Evolutionary conservation across 1,140 invertebrate species (phyloP).

Genomic region (Ridgeia piscesae): DNA sequence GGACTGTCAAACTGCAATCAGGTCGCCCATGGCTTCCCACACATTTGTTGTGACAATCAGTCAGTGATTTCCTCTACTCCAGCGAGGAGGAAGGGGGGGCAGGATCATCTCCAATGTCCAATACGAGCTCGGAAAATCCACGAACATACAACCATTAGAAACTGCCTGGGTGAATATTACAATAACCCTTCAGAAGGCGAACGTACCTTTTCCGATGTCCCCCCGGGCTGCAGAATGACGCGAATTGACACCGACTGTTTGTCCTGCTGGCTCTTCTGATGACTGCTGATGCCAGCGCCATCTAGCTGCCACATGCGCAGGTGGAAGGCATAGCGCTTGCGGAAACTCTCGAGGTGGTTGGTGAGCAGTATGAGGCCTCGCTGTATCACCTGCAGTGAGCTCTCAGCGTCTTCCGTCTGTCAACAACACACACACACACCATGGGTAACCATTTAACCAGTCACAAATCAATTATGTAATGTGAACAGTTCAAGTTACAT

Average conservation of each 20-base stretch:
- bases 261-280: conserved; percentile 66
- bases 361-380: conserved; percentile 82
- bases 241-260: conserved; percentile 66
- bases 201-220: conserved; percentile 66
- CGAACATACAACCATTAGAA: no score
- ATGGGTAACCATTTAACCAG: not conserved
- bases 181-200: not conserved
- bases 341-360: conserved; percentile 89
- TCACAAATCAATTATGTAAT: not conserved
- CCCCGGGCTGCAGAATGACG: conserved; percentile 81
- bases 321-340: conserved; percentile 67
- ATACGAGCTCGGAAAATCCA: no score
- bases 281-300: conserved; percentile 72
- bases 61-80: no score
- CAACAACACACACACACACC: not conserved
- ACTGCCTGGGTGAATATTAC: no score
- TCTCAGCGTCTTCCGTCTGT: conserved; percentile 65
- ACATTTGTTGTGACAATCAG: no score
- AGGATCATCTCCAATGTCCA: no score
- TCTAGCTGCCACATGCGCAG: conserved; percentile 69
- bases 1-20: no score
- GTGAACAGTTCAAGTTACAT: no score
- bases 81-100: no score
- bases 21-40: no score
- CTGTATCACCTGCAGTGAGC: conserved; percentile 83